Base-by-base conservation (phyloP, 2,797 vertebrate species). In the Leptatherina wallacei region DNA sequence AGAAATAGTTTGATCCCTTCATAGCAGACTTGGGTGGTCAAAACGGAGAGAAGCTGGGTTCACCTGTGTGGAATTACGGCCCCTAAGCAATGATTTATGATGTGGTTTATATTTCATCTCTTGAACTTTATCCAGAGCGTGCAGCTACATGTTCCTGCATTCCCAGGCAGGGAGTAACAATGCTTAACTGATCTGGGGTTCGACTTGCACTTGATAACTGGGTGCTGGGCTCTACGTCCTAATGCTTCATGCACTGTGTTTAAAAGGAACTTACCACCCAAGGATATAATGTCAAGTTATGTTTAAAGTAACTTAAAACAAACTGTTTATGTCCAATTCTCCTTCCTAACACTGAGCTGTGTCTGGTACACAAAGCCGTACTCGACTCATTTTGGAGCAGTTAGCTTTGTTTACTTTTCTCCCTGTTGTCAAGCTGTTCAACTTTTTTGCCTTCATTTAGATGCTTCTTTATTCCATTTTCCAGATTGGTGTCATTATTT, bases 91-190 rank as follows among this genome's bases (percentile, higher is more conserved):
- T 71, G 79, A 79, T 89, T 93, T 94, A 90, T 94, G 90, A 93
- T 93, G 92, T 91, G 93, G 94, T 92, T 92, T 93, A 80, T 89
- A 90, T 92, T 94, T 94, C 91, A 92, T 93, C 91, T 93, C 90
- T 86, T 92, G 87, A 93, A 92, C 86, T 87, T 86, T 63, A 88
- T 87, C 85, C 91, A 71, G 80, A 84, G 73, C 95, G 0, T 87
- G 94, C 82, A 71, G 84, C 8, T 71, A 90, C 94, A 94, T 51
- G 94, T 77, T 85, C 38, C 63, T 63, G 77, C 92, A 93, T 95
- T 94, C 93, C 91, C 85, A 77, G 74, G 84, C 83, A 74, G 78
- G 69, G 65, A 87, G 87, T 92, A 90, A 93, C 93, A 93, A 93
- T 93, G 87, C 79, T 82, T 80, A 77, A 79, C 83, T 90, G 85